Evolutionary conservation across 2,113 vertebrate species (phyloP).

Genomic region (Odobenus rosmarus): DNA sequence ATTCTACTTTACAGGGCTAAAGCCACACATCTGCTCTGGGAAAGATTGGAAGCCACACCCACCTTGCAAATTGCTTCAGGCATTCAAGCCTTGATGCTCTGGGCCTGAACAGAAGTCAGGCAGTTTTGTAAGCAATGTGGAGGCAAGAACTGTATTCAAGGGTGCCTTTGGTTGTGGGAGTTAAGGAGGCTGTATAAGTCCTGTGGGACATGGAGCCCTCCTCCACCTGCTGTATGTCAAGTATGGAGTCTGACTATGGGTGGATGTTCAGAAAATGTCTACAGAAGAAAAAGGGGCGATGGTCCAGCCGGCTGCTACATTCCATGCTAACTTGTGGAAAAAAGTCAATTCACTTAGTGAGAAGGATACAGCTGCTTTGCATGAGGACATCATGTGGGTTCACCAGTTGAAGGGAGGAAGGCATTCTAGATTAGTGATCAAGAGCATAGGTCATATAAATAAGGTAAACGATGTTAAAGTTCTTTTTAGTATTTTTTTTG

Average conservation of each 20-base stretch:
- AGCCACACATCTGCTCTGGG: background rate
- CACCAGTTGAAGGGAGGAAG: background rate
- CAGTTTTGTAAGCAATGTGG: background rate
- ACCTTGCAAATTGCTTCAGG: background rate
- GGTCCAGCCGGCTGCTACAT: background rate
- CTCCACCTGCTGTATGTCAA: fast-evolving
- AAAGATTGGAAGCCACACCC: background rate
- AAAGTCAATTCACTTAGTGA: background rate
- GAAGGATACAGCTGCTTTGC: background rate
- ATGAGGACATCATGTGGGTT: background rate
- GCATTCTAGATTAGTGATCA: background rate
- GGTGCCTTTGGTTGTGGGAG: background rate
- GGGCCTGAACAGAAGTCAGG: background rate
- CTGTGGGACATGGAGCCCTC: background rate
- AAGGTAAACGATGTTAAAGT: background rate
- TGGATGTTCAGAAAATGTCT: background rate
- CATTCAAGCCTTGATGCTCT: background rate
- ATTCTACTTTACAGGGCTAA: background rate
- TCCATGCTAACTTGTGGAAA: background rate
- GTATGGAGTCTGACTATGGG: fast-evolving
- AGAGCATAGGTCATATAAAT: background rate
- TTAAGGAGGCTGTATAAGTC: background rate
- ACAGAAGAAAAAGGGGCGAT: background rate
- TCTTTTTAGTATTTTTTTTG: background rate
- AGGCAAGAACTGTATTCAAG: background rate